These are phyloP conservation scores for Phodopus roborovskii DNA, from an alignment of 2,113 vertebrate species.

Conservation along the genomic window DNA sequence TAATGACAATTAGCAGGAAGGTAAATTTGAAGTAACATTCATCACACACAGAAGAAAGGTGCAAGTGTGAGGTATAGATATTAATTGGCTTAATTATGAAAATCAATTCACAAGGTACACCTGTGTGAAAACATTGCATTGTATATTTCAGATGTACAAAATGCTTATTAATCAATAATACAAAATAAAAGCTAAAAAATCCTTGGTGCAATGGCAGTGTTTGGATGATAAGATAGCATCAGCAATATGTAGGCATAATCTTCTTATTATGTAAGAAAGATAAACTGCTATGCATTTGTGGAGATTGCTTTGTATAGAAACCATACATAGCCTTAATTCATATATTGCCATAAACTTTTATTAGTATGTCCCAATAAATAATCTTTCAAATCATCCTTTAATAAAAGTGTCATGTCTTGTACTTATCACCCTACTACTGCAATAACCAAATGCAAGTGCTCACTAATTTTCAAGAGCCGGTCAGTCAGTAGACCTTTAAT, in stretches of 20 bases:
- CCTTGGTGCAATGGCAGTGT: background rate
- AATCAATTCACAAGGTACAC: background rate
- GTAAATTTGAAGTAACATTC: background rate
- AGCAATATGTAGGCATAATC: background rate
- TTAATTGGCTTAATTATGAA: background rate
- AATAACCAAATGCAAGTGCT: conserved; percentile 45
- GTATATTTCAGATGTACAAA: background rate
- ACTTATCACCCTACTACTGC: background rate
- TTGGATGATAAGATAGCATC: background rate
- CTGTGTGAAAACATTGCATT: background rate
- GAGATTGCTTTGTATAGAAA: background rate
- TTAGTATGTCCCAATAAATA: conserved; percentile 31
- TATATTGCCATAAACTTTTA: background rate
- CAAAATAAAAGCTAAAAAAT: background rate
- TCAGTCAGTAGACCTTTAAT: conserved; percentile 68
- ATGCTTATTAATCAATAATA: background rate
- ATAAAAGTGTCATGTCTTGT: background rate
- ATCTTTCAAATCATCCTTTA: conserved; percentile 47
- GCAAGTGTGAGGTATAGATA: background rate
- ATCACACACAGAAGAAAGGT: background rate
- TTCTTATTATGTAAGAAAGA: background rate
- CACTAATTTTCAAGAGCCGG: conserved; percentile 54
- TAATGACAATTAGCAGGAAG: background rate
- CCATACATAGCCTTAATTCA: background rate
- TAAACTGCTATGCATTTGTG: background rate